Evolutionary conservation across 2,888 invertebrate species (phyloP).

Genomic region (Leptinotarsa peninsularis): DNA sequence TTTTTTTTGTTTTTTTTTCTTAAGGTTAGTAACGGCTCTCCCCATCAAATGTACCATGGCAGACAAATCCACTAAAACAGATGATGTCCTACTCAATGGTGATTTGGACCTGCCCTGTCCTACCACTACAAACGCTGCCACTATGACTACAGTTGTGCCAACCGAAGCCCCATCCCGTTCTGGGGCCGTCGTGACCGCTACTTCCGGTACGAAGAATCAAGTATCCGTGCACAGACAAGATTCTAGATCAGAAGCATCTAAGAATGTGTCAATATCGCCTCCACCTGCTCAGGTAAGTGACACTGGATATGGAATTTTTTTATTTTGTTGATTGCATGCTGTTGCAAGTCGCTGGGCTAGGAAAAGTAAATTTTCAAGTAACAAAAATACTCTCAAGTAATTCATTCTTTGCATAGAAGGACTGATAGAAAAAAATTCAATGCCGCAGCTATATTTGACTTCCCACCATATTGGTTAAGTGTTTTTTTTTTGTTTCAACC

Average conservation of each 20-base stretch:
- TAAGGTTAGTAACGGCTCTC: slow-evolving; percentile 63
- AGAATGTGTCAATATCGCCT: slow-evolving; percentile 38
- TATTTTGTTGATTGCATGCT: background rate
- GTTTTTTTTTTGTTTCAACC: too few species aligned
- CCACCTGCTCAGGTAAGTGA: slow-evolving; percentile 41
- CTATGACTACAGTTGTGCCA: slow-evolving; percentile 67
- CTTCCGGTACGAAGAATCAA: slow-evolving; percentile 52
- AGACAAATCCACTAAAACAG: slow-evolving; percentile 81
- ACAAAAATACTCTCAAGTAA: too few species aligned
- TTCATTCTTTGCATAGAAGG: too few species aligned
- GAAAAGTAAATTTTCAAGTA: background rate
- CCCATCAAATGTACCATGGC: slow-evolving; percentile 69
- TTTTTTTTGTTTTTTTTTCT: slow-evolving; percentile 4
- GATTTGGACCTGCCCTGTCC: slow-evolving; percentile 58
- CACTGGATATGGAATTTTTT: background rate
- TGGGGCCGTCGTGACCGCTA: slow-evolving; percentile 52
- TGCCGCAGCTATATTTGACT: too few species aligned
- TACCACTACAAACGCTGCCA: slow-evolving; percentile 69
- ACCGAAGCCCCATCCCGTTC: slow-evolving; percentile 59
- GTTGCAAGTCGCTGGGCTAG: background rate
- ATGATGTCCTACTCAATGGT: slow-evolving; percentile 63
- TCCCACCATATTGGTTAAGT: too few species aligned
- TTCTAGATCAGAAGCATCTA: slow-evolving; percentile 44
- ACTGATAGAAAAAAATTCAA: too few species aligned
- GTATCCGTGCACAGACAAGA: slow-evolving; percentile 48